These are phyloP conservation scores for Nothobranchius furzeri DNA, from an alignment of 2,113 vertebrate species.

Conservation along the genomic window DNA sequence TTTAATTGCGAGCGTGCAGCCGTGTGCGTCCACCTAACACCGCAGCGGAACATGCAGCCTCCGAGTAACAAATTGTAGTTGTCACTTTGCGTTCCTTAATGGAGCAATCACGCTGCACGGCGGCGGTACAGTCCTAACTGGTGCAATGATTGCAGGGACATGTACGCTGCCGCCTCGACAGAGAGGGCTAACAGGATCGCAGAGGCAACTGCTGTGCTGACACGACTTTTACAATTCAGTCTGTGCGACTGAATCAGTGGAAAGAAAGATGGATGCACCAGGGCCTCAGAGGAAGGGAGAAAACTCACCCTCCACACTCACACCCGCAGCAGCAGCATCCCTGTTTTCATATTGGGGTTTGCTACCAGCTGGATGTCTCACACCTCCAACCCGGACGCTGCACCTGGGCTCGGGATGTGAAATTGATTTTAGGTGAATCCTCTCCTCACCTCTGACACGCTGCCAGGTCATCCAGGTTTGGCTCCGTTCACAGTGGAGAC, in stretches of 20 bases:
- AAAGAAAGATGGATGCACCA: background rate
- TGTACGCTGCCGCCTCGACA: slow-evolving; percentile 27
- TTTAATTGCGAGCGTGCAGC: slow-evolving; percentile 23
- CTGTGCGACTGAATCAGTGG: slow-evolving; percentile 9
- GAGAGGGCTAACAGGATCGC: slow-evolving; percentile 39
- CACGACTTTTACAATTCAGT: slow-evolving; percentile 26
- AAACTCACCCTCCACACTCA: background rate
- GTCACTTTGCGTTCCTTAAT: slow-evolving; percentile 49
- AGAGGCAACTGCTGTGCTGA: slow-evolving; percentile 46
- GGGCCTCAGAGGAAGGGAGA: slow-evolving; percentile 9
- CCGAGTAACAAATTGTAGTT: slow-evolving; percentile 21
- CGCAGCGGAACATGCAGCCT: slow-evolving; percentile 28
- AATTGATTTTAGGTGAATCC: slow-evolving; percentile 73
- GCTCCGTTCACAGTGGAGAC: too few species aligned
- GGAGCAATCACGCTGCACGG: slow-evolving; percentile 36
- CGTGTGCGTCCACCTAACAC: slow-evolving; percentile 24
- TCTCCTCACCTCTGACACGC: slow-evolving; percentile 31
- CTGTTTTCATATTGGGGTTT: background rate
- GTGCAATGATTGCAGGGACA: slow-evolving; percentile 51
- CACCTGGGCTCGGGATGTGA: slow-evolving; percentile 59
- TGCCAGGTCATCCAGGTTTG: slow-evolving; percentile 2
- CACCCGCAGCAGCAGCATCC: slow-evolving; percentile 5
- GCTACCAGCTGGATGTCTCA: slow-evolving; percentile 1
- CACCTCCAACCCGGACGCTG: slow-evolving; percentile 12
- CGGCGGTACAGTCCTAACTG: slow-evolving; percentile 48